A percentile compares a stretch with the other conserved stretches of the same genome.
Conservation (phyloP, 2,113 vertebrate species). For the Crotalus horridus region DNA sequence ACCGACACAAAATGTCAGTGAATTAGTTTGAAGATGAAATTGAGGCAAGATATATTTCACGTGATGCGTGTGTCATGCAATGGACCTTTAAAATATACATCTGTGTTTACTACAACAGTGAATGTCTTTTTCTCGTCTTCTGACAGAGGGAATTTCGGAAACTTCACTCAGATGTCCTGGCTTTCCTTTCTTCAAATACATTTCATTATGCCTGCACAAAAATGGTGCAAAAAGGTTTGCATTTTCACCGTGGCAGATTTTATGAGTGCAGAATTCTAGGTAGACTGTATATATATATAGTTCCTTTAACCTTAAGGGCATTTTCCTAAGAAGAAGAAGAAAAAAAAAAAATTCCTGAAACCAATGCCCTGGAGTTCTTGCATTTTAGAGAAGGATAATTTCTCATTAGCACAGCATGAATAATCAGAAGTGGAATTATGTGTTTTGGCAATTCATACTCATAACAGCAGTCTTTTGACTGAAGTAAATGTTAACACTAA, state of each 20-base stretch:
- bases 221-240: background rate
- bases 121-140: background rate
- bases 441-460: background rate
- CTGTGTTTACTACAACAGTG: background rate
- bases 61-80: background rate
- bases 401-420: constrained; percentile 12
- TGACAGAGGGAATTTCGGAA: background rate
- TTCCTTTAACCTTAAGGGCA: background rate
- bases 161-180: background rate
- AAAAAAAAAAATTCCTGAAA: background rate
- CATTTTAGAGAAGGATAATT: background rate
- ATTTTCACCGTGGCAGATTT: accelerated
- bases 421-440: constrained; percentile 4
- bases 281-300: background rate
- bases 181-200: background rate
- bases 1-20: background rate
- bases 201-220: background rate
- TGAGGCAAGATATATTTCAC: background rate
- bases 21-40: background rate
- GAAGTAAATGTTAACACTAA: constrained; percentile 2
- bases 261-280: background rate
- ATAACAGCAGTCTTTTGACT: background rate
- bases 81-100: background rate
- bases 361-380: background rate
- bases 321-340: background rate